phyloP scores from a whole-genome alignment of 2,113 vertebrate species.

The Oxyruncus cristatus region DNA sequence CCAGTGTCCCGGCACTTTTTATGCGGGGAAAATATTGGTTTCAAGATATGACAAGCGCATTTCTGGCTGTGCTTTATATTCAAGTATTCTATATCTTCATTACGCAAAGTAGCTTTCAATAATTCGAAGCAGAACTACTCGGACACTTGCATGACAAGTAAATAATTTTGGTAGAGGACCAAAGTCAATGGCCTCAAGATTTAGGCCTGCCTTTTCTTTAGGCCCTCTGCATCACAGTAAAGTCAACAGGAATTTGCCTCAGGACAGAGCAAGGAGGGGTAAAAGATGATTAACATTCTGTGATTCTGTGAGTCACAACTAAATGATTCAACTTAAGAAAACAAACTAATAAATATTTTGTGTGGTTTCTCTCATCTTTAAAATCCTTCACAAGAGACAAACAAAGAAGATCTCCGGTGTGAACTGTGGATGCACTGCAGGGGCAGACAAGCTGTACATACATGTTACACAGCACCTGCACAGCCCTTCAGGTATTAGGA shows the following conservation, averaged over 20 bases:
- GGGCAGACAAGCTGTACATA: background rate
- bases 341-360: slow-evolving; percentile 1
- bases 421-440: background rate
- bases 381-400: background rate
- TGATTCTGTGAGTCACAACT: background rate
- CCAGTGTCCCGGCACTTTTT: background rate
- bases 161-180: background rate
- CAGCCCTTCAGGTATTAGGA: background rate
- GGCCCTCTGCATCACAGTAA: background rate
- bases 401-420: background rate
- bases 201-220: background rate
- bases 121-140: background rate
- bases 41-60: background rate
- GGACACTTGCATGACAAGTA: background rate
- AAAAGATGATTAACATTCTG: background rate
- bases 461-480: background rate
- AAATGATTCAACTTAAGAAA: background rate
- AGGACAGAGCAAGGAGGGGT: background rate
- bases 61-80: background rate
- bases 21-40: background rate
- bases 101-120: background rate
- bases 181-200: background rate
- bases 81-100: background rate
- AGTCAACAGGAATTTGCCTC: background rate
- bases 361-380: background rate